These are phyloP conservation scores for Psilopsiagon aymara DNA, from an alignment of 2,113 vertebrate genomes.

Conservation along the genomic window DNA sequence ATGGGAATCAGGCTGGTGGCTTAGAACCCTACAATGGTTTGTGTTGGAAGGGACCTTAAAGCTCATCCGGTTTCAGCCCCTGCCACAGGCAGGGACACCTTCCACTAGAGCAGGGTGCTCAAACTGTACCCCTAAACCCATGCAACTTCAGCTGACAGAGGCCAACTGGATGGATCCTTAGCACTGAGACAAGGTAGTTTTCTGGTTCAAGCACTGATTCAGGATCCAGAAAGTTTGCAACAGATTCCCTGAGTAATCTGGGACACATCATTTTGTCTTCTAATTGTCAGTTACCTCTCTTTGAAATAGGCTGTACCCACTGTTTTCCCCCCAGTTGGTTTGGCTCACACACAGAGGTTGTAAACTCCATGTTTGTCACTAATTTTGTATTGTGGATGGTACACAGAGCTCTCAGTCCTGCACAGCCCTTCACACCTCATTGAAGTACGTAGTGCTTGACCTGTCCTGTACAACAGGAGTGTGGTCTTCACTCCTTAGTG, in stretches of 20 bases:
- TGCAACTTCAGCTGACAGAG: background rate
- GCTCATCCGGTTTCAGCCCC: background rate
- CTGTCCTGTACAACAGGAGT: background rate
- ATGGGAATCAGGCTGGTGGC: background rate
- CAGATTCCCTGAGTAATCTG: background rate
- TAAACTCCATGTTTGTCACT: background rate
- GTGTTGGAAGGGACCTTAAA: background rate
- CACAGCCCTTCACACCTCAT: background rate
- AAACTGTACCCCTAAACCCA: background rate
- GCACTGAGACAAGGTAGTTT: background rate
- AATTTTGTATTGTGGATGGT: background rate
- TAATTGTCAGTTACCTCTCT: background rate
- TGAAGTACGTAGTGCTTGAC: rapidly evolving
- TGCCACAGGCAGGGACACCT: background rate
- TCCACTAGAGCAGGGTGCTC: background rate
- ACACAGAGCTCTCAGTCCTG: background rate
- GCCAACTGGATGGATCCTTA: background rate
- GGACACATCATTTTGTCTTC: background rate
- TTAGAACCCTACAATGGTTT: background rate
- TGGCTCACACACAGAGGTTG: background rate
- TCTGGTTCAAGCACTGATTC: background rate
- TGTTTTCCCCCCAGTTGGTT: background rate
- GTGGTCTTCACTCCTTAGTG: background rate
- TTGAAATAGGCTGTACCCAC: background rate
- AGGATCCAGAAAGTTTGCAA: background rate